phyloP scores from a whole-genome alignment of 2,888 invertebrate species.

The Schrankia costaestrigalis region DNA sequence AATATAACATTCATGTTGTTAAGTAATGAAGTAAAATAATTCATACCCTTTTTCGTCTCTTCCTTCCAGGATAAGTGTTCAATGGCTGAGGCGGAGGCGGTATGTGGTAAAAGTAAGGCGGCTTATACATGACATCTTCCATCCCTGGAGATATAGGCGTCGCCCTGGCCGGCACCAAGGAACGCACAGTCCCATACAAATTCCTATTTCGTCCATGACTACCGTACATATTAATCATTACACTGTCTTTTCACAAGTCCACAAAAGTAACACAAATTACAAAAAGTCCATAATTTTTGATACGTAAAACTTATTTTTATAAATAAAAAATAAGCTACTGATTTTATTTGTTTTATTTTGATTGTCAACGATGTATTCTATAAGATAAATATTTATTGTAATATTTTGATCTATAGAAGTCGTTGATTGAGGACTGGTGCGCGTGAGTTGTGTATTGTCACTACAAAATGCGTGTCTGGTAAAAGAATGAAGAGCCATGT shows the following conservation, averaged over 20 bases:
- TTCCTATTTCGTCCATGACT: conserved; percentile 57
- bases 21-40: not conserved
- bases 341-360: conserved; percentile 20
- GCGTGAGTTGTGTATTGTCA: conserved; percentile 42
- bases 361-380: conserved; percentile 45
- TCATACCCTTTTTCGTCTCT: conserved; percentile 68
- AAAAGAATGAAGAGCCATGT: conserved; percentile 51
- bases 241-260: conserved; percentile 40
- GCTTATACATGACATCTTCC: conserved; percentile 61
- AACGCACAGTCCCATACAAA: conserved; percentile 70
- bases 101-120: conserved; percentile 71
- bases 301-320: conserved; percentile 65
- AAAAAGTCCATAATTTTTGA: conserved; percentile 13
- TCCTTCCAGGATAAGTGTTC: conserved; percentile 73
- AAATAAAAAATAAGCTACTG: conserved; percentile 67
- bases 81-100: conserved; percentile 65
- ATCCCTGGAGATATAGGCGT: conserved; percentile 52
- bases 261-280: conserved; percentile 26
- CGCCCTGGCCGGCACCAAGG: conserved; percentile 55
- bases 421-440: conserved; percentile 30
- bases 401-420: conserved; percentile 67
- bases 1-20: not conserved
- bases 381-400: conserved; percentile 58
- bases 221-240: conserved; percentile 63
- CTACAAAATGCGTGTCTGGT: conserved; percentile 52